Evolutionary conservation across 2,797 vertebrate species (phyloP), one percentile per base, ranked within the genome.

Genomic region (Leptodactylus fallax): DNA sequence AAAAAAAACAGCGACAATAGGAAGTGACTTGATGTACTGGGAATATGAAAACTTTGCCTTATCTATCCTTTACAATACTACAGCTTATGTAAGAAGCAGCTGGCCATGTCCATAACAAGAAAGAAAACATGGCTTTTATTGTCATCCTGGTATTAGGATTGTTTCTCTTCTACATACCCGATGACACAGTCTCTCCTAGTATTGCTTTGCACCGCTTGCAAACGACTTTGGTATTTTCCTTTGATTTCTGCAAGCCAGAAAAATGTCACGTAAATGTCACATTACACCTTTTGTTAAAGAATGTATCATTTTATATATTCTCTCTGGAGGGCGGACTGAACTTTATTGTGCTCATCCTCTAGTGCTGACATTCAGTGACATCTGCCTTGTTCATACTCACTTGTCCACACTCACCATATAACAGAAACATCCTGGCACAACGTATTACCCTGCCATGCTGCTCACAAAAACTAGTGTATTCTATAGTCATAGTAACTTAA

Each of bases 121-220:
- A 53, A 19, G 60, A 13, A 23, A 65, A 16, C 21, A 51, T 12
- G 85, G 7, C 67, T 3, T 21, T 90, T 71, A 88, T 67, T 53
- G 55, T 87, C 87, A 78, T 56, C 19, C 83, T 1, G 79, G 81
- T 51, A 27, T 81, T 82, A 36, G 36, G 11, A 47, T 79, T 72
- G 85, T 86, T 89, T 91, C 51, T 56, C 79, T 60, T 92, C 89
- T 89, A 90, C 93, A 90, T 95, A 99, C 98, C 98, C 96, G 97
- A 92, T 91, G 97, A 93, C 71, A 96, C 6, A 9, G 91, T 93
- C 91, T 98, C 97, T 93, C 97, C 98, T 88, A 99, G 94, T 85
- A 92, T 92, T 19, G 92, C 93, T 60, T 94, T 96, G 91, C 98
- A 99, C 93, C 96, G 96, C 82, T 94, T 95, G 94, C 98, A 99